A percentile compares a stretch with the other conserved stretches of the same genome.
These are phyloP conservation scores for Cyrtodaria siliqua DNA, from an alignment of 2,888 invertebrate species.

Conservation along the genomic window DNA sequence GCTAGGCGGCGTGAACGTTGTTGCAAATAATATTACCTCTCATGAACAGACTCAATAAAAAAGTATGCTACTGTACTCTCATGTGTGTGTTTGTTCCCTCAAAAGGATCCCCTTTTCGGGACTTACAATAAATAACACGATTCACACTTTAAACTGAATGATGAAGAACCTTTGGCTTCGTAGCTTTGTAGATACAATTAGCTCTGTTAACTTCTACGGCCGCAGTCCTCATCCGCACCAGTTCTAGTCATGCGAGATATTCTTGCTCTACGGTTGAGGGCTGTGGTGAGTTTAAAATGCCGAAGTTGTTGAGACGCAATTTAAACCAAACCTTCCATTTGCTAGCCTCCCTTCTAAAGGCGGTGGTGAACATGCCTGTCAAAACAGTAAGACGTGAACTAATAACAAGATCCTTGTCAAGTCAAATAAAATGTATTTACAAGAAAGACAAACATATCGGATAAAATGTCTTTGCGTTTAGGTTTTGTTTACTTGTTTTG, in stretches of 20 bases:
- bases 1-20: too few relatives aligned
- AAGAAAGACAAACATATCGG: too few relatives aligned
- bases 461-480: too few relatives aligned
- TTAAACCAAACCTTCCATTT: slow-evolving; percentile 36
- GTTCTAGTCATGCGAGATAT: slow-evolving; percentile 31
- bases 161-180: slow-evolving; percentile 7
- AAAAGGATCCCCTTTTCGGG: too few relatives aligned
- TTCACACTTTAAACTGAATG: slow-evolving; percentile 13
- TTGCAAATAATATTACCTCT: too few relatives aligned
- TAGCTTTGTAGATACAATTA: neutral
- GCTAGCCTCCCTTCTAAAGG: slow-evolving; percentile 35
- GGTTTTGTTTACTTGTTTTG: too few relatives aligned
- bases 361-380: slow-evolving; percentile 33
- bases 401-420: too few relatives aligned
- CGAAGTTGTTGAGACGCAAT: slow-evolving; percentile 17
- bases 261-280: slow-evolving; percentile 31
- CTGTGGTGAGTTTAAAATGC: slow-evolving; percentile 15
- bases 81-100: too few relatives aligned
- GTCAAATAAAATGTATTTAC: too few relatives aligned
- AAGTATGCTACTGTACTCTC: too few relatives aligned
- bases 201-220: slow-evolving; percentile 7
- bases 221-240: slow-evolving; percentile 5
- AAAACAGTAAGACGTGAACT: neutral
- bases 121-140: too few relatives aligned
- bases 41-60: too few relatives aligned